phyloP scores from a whole-genome alignment of 2,888 invertebrate genomes.

The Adela reaumurella region DNA sequence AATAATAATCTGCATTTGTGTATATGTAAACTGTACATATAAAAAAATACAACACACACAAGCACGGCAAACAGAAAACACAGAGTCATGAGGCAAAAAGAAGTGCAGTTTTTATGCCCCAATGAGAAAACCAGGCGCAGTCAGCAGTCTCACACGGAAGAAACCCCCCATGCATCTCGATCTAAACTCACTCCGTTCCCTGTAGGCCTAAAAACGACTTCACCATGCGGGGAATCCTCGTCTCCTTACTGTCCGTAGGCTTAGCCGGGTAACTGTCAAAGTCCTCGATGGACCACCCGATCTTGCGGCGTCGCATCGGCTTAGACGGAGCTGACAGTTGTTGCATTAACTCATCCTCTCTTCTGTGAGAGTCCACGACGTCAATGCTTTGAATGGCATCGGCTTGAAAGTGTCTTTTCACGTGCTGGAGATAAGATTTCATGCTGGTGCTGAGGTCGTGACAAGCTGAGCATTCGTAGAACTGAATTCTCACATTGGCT shows the following conservation, averaged over 20 bases:
- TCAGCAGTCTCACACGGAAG: neutral
- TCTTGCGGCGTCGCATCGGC: neutral
- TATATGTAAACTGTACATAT: no score
- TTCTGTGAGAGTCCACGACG: constrained; percentile 27
- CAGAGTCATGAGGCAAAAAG: neutral
- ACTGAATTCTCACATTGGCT: constrained; percentile 44
- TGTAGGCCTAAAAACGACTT: neutral
- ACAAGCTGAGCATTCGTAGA: constrained; percentile 43
- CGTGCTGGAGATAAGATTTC: constrained; percentile 32
- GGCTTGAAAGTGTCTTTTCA: constrained; percentile 30
- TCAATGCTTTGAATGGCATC: constrained; percentile 12
- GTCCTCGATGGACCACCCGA: neutral
- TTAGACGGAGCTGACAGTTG: neutral
- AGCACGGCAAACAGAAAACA: no score
- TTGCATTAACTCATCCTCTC: constrained; percentile 27
- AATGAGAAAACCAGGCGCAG: neutral
- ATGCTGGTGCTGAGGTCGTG: constrained; percentile 44
- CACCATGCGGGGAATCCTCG: neutral
- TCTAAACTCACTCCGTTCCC: neutral
- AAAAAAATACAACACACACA: no score
- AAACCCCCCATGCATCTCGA: neutral
- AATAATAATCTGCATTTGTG: no score
- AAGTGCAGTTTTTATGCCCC: neutral
- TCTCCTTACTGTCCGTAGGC: neutral
- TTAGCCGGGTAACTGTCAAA: neutral